Evolutionary conservation across 2,797 vertebrate genomes (phyloP).

Genomic region (Moxostoma hubbsi): DNA sequence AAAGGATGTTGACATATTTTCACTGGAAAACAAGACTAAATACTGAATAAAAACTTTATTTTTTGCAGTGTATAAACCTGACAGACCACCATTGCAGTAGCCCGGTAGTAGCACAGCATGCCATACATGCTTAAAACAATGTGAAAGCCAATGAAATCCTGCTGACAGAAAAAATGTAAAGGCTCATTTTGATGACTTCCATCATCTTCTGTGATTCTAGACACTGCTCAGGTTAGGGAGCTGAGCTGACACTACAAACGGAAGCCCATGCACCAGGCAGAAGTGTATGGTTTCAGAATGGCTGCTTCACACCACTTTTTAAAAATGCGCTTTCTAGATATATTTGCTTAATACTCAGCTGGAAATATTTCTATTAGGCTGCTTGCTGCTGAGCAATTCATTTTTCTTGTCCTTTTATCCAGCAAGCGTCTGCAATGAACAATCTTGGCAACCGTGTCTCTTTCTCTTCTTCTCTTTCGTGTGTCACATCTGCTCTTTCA

Average conservation of each 20-base stretch:
- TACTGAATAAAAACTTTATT: no score
- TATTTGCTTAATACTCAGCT: constrained; percentile 55
- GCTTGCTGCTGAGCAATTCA: constrained; percentile 47
- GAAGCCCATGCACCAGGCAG: constrained; percentile 64
- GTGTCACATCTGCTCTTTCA: constrained; percentile 68
- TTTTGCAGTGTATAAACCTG: not conserved
- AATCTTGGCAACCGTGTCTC: constrained; percentile 71
- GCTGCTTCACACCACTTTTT: constrained; percentile 67
- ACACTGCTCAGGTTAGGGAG: constrained; percentile 84
- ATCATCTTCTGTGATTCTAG: constrained; percentile 96
- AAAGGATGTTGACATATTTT: no score
- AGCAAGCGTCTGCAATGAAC: constrained; percentile 85
- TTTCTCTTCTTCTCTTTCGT: constrained; percentile 62
- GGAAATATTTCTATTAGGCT: constrained; percentile 43
- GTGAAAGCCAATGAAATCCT: not conserved
- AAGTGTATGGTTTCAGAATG: constrained; percentile 50
- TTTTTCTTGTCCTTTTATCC: constrained; percentile 63
- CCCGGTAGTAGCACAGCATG: not conserved
- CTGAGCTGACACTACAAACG: constrained; percentile 59
- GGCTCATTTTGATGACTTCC: constrained; percentile 84
- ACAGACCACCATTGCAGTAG: constrained; percentile 13
- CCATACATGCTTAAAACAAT: not conserved
- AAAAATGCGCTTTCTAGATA: constrained; percentile 55
- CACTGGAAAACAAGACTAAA: no score
- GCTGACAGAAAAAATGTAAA: constrained; percentile 36